A percentile compares a stretch with the other conserved stretches of the same genome.
phyloP scores from a whole-genome alignment of 2,888 invertebrate species.

The Melitaea athalia region DNA sequence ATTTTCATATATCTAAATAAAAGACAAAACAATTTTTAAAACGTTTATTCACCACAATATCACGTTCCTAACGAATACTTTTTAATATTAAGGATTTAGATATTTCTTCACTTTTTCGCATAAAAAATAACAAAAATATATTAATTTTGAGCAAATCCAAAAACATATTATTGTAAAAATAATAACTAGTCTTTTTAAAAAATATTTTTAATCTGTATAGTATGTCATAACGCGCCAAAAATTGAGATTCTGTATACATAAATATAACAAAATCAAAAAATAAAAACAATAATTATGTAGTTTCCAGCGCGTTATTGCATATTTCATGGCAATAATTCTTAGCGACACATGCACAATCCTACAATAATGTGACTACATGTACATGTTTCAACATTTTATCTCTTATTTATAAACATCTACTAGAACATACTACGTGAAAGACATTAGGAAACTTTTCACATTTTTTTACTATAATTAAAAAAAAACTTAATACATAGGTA shows the following conservation, averaged over 20 bases:
- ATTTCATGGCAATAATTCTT: background rate
- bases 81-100: conserved; percentile 2
- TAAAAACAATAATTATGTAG: background rate
- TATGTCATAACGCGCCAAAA: conserved; percentile 1
- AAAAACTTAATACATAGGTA: background rate
- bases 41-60: conserved; percentile 35
- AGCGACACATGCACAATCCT: conserved; percentile 1
- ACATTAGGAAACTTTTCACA: background rate
- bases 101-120: conserved; percentile 16
- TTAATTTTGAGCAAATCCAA: conserved; percentile 28
- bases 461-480: background rate
- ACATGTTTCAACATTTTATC: background rate
- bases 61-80: conserved; percentile 26
- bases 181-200: conserved; percentile 4
- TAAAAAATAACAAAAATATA: conserved; percentile 23
- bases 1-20: background rate
- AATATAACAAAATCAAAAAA: background rate
- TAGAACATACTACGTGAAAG: conserved; percentile 12
- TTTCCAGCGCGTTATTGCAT: background rate
- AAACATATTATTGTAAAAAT: background rate
- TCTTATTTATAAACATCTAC: conserved; percentile 11
- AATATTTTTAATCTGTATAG: conserved; percentile 9
- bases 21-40: conserved; percentile 20
- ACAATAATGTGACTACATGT: conserved; percentile 5
- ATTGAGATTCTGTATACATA: background rate